Base-by-base conservation (phyloP, 92 coral and sea anemone genomes). In the Actinernus sp. region DNA sequence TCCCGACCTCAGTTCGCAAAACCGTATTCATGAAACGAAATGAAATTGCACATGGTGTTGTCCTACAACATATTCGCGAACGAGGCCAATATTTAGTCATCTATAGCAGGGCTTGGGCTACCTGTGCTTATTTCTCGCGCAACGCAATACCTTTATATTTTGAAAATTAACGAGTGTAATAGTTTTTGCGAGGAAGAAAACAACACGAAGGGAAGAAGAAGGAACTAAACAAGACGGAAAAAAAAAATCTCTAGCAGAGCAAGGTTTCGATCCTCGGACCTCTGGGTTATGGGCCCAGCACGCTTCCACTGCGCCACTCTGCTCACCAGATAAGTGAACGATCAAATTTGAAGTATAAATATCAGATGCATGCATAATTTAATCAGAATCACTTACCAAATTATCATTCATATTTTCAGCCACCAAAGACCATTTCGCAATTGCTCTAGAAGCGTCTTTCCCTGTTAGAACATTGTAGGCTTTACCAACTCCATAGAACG, bases 241-340 rank as follows among this genome's bases (percentile, higher is more conserved):
- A 69, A 61, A 58, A 73, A 60, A 37, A 59, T 9, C 0, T 0
- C n/a, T 93, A 93, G 98, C 98, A 93, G 98, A 93, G 97, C 93
- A 95, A 90, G 98, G 97, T 93, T 93, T 93, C 96, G 98, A 93
- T 93, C 98, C 98, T 90, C 98, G 97, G 98, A 93, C 98, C 98
- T 93, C 98, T 93, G 98, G 97, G 98, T 93, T 93, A 93, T 93
- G 98, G 98, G 98, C 98, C 98, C 98, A 93, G 98, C 98, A 93
- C 98, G 97, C 98, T 93, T 90, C 98, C 98, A 71, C 98, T 93
- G 98, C 98, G 98, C 98, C 98, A 93, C 98, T 93, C 98, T 93
- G 98, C 98, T 93, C 0, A 40, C 38, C 16, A 14, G 3, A 4
- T 0, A 55, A 0, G n/a, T 0, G 0, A 0, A 0, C 0, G 0